Evolutionary conservation across 2,888 invertebrate species (phyloP), one percentile per base, ranked within the genome.

Genomic region (Slavum lentiscoides): DNA sequence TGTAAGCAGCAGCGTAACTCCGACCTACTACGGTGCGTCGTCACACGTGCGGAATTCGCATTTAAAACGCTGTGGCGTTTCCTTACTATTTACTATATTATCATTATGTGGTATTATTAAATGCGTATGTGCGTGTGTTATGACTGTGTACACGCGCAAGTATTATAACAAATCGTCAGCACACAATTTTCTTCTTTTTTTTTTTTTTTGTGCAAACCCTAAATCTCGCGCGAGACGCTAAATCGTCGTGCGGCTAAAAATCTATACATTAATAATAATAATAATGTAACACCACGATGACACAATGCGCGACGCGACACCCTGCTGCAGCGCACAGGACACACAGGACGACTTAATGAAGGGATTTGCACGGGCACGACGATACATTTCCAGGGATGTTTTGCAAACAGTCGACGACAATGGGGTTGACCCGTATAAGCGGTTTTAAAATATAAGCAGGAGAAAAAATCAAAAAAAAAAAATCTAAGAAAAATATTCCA

Each of bases 321-420:
- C 43, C 43, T 11, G 74, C 23, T 49, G 19, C n/a, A 39, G 55
- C 62, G 39, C 70, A 61, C 62, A 21, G 62, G 69, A 80, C 17
- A 76, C 64, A 61, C 61, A 17, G 62, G 62, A 72, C 43, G 70
- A 64, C 80, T 80, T 80, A 80, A 80, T 80, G 80, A 80, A 80
- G 80, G 80, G 62, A 80, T 80, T 72, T 70, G 3, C 30, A 39
- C 43, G 43, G 9, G 43, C 43, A 43, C 43, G 11, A 43, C 1
- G 9, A 43, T 43, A 43, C 11, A 43, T 43, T 9, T 43, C 11
- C 30, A 30, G 30, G 30, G 69, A 55, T 77, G 77, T 70, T 68
- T 77, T 53, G 77, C 69, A 61, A 70, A 77, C 69, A 77, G 62
- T 8, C 21, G 77, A 70, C 62, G 69, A 77, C 77, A 77, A 77